Conservation (phyloP, 1,140 invertebrate genomes). For the Drosophila micromelanica region DNA sequence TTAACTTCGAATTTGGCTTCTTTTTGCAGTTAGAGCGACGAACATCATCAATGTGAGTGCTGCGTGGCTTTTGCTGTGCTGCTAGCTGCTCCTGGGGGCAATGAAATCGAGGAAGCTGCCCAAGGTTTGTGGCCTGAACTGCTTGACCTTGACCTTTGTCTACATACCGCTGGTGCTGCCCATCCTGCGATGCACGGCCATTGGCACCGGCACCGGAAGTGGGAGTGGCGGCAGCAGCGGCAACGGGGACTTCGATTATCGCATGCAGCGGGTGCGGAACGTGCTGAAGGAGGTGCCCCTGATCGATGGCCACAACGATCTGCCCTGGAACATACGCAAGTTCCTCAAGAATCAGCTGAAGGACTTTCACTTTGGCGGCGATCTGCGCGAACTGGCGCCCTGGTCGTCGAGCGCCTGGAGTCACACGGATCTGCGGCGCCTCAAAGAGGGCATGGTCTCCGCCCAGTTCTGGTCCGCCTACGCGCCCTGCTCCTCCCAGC, state of each 20-base stretch:
- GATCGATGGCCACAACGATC: conserved; percentile 91
- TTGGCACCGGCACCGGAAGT: conserved; percentile 30
- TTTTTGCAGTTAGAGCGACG: conserved; percentile 40
- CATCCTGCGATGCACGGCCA: conserved; percentile 70
- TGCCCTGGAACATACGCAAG: conserved; percentile 93
- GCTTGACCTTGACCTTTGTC: conserved; percentile 78
- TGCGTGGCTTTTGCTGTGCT: conserved; percentile 63
- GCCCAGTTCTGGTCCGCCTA: conserved; percentile 95
- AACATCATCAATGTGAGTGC: conserved; percentile 79
- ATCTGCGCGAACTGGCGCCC: conserved; percentile 88
- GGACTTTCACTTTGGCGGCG: conserved; percentile 89
- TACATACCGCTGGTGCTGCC: conserved; percentile 79
- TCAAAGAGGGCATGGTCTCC: conserved; percentile 90
- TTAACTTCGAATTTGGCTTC: not conserved
- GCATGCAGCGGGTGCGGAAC: conserved; percentile 85
- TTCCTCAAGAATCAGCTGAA: conserved; percentile 91
- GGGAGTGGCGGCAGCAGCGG: not conserved
- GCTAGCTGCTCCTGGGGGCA: conserved; percentile 73
- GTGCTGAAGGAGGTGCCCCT: conserved; percentile 86
- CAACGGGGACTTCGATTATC: conserved; percentile 81
- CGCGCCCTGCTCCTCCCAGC: conserved; percentile 92
- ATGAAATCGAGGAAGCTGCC: conserved; percentile 84
- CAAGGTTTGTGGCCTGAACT: conserved; percentile 83
- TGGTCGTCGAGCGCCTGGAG: conserved; percentile 92
- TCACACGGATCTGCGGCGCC: conserved; percentile 90